Evolutionary conservation across 2,797 vertebrate species (phyloP), one percentile per base, ranked within the genome.

Genomic region (Neosilurus hyrtlii): DNA sequence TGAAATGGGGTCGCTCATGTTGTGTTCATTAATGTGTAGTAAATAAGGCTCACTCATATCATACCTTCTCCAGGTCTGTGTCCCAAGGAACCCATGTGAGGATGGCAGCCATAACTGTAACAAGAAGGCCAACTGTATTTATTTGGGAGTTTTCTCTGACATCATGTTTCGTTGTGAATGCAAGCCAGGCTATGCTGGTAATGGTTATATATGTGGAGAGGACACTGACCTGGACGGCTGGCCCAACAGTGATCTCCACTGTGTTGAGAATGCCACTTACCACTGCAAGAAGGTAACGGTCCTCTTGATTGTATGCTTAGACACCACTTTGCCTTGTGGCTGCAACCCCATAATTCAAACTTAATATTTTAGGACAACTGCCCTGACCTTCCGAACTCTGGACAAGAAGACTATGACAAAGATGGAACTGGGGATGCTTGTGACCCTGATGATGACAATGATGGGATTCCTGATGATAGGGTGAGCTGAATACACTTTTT

Each of bases 391-490:
- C 98, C 98, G 86, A 99, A 99, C 92, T 99, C 98, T 30, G 98
- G 98, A n/a, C 98, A 99, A 89, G 98, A 99, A 93, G 98, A 99
- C 91, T 95, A 99, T 4, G 98, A 99, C 93, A 98, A 97, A 90
- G 98, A 99, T 83, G 98, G 97, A 81, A 92, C 95, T 63, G 98
- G 98, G 24, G 98, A 99, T 90, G 98, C 98, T 90, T 99, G 98
- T 89, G 98, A 99, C 90, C 88, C 81, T 0, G 98, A 99, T 79
- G 98, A 99, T 85, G 98, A 99, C 83, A 97, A 99, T 70, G 98
- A 99, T 90, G 91, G 96, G 83, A 98, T 99, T 90, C 93, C 95
- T 89, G 98, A 99, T 92, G 96, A 97, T 52, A 94, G 96, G 95
- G 98, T 99, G 94, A 96, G 94, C 90, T 86, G 80, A 90, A 83